phyloP scores from a whole-genome alignment of 2,888 invertebrate genomes.

The Cordilura impudica region DNA sequence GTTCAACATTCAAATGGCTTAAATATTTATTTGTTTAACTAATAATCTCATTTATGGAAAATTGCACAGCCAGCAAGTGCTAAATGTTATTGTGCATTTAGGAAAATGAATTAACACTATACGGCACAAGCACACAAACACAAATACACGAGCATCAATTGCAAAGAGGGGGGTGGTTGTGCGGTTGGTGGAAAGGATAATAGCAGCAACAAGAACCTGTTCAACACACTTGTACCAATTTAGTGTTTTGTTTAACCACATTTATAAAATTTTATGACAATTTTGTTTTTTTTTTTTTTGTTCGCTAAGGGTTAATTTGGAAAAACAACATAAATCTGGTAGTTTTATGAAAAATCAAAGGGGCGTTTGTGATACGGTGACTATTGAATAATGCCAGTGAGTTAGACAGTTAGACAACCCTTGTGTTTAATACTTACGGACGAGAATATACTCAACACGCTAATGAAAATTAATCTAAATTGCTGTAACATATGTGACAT shows the following conservation, averaged over 20 bases:
- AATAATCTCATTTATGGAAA: conserved; percentile 66
- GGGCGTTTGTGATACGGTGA: conserved; percentile 58
- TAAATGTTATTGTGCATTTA: conserved; percentile 74
- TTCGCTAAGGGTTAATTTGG: conserved; percentile 18
- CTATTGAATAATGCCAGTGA: conserved; percentile 43
- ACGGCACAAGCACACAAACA: conserved; percentile 72
- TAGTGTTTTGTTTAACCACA: conserved; percentile 63
- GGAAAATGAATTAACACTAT: conserved; percentile 61
- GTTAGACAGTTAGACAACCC: conserved; percentile 39
- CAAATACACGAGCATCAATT: neutral
- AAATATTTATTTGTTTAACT: conserved; percentile 66
- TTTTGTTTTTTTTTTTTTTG: conserved; percentile 31
- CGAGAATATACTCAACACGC: conserved; percentile 26
- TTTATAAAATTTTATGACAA: conserved; percentile 59
- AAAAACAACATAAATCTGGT: conserved; percentile 18
- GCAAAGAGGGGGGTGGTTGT: conserved; percentile 12
- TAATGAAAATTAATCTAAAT: conserved; percentile 68
- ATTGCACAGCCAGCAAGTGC: conserved; percentile 63
- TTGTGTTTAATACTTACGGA: conserved; percentile 8
- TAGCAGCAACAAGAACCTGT: conserved; percentile 40
- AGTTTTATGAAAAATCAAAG: conserved; percentile 49
- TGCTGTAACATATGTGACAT: conserved; percentile 69
- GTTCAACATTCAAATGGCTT: conserved; percentile 47
- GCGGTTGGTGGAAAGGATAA: conserved; percentile 5
- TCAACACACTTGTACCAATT: neutral